Base-by-base conservation (phyloP, 2,888 invertebrate genomes). In the Epinotia bilunana region DNA sequence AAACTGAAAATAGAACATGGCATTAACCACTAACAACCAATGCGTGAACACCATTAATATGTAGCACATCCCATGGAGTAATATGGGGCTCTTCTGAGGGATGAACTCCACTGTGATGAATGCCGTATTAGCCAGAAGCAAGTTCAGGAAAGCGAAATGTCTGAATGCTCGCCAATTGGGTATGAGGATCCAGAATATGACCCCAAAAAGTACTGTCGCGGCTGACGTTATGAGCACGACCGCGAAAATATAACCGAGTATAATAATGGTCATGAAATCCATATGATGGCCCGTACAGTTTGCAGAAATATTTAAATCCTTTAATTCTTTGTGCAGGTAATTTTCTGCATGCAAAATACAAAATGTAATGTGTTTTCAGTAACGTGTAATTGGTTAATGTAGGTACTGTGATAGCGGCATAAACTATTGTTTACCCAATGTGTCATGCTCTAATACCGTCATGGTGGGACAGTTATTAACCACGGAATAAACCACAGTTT, bases 1-100 rank as follows among this genome's bases (percentile, higher is more conserved):
- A 3, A 65, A n/a, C 13, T 53, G 4, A 16, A n/a, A 28, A 9
- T 65, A 65, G n/a, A 65, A 65, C 49, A 65, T 53, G 13, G 28
- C 64, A 65, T 28, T 65, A 16, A 65, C 49, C 49, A 65, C 49
- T 16, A 65, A 53, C 20, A 65, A 28, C 49, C 53, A 65, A 65
- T 65, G 53, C 9, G 64, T 65, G 13, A 65, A 65, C 11, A 65
- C 53, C 64, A 65, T 65, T 4, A 65, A 65, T 9, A 65, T 65
- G n/a, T 65, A 65, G 49, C 11, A 64, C 9, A 49, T 49, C 9
- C 49, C 28, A 53, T 18, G 28, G 13, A 23, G 6, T 12, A 65
- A 65, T 11, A 65, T 28, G 11, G 16, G 28, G 1, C 49, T 28
- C 49, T 53, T 65, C n/a, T n/a, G n/a, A n/a, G 28, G 28, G 20